phyloP scores from a whole-genome alignment of 2,888 invertebrate genomes.

The Drosophila imparisetae region DNA sequence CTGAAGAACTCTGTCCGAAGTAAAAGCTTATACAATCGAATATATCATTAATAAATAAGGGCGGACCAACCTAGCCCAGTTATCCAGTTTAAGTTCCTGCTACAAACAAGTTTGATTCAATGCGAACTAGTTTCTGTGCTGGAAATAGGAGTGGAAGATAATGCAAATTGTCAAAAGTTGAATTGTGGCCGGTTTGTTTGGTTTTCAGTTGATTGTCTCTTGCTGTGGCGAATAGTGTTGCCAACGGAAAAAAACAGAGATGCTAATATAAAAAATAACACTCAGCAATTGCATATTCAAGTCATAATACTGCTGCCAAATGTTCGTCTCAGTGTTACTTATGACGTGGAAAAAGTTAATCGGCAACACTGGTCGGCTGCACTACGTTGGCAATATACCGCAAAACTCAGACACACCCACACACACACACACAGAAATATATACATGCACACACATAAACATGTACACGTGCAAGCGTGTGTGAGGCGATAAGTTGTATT shows the following conservation, averaged over 20 bases:
- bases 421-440: slow-evolving; percentile 14
- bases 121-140: slow-evolving; percentile 20
- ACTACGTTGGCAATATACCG: slow-evolving; percentile 44
- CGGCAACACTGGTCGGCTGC: slow-evolving; percentile 7
- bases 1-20: slow-evolving; percentile 45
- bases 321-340: background rate
- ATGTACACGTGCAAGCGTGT: slow-evolving; percentile 2
- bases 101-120: slow-evolving; percentile 35
- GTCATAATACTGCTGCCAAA: background rate
- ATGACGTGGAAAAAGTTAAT: background rate
- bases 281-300: background rate
- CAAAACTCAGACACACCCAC: slow-evolving; percentile 20
- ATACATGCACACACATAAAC: background rate
- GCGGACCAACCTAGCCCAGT: slow-evolving; percentile 34
- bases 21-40: slow-evolving; percentile 49
- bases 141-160: background rate
- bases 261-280: background rate
- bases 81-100: slow-evolving; percentile 38
- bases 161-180: slow-evolving; percentile 46
- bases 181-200: slow-evolving; percentile 47
- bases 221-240: slow-evolving; percentile 24
- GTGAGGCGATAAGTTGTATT: slow-evolving; percentile 33
- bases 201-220: slow-evolving; percentile 12
- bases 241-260: background rate
- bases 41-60: slow-evolving; percentile 19